A percentile compares a stretch with the other conserved stretches of the same genome.
Conservation (phyloP, 2,888 invertebrate species). For the Emmelina monodactyla region DNA sequence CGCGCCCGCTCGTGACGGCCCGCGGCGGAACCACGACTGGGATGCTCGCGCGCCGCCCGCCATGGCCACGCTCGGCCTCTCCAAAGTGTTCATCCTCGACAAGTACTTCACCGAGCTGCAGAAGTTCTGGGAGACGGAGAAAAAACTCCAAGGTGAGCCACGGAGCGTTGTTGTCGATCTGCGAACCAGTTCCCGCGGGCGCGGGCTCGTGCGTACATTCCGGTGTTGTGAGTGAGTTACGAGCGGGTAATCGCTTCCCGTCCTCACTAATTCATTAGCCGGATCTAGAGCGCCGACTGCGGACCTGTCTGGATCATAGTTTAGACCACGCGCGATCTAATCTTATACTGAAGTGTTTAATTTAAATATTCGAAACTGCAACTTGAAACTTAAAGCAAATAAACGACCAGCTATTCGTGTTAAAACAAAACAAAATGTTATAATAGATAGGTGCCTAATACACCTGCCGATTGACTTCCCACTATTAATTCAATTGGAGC, state of each 20-base stretch:
- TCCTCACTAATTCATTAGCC: no score
- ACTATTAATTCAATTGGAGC: no score
- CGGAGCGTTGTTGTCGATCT: slow-evolving; percentile 11
- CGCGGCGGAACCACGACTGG: slow-evolving; percentile 40
- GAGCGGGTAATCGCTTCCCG: background rate
- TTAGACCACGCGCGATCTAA: no score
- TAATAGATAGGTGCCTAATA: no score
- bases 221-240: slow-evolving; percentile 6
- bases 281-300: no score
- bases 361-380: no score
- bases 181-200: slow-evolving; percentile 8
- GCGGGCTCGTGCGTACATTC: slow-evolving; percentile 12
- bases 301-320: no score
- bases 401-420: no score
- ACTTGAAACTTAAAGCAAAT: no score
- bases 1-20: slow-evolving; percentile 21
- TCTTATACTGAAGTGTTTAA: no score
- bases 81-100: slow-evolving; percentile 97
- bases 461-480: no score
- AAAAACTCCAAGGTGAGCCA: slow-evolving; percentile 90
- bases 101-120: slow-evolving; percentile 96
- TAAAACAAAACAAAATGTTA: no score
- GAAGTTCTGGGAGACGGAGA: slow-evolving; percentile 96
- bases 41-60: slow-evolving; percentile 54
- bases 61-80: slow-evolving; percentile 96